Evolutionary conservation across 1,140 invertebrate genomes (phyloP).

Genomic region (Cydia strobilella): DNA sequence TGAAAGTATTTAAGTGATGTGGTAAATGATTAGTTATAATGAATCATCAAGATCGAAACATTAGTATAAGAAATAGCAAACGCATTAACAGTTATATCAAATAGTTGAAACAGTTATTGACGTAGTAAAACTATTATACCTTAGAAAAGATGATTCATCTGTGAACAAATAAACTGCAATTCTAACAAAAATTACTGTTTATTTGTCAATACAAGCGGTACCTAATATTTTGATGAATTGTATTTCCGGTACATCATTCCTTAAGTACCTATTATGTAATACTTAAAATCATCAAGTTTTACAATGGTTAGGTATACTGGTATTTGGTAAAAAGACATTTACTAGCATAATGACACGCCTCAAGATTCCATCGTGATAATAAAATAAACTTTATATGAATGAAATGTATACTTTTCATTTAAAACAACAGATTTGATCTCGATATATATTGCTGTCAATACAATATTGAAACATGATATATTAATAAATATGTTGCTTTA

Average conservation of each 20-base stretch:
- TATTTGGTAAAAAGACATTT: not conserved
- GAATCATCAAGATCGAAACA: not conserved
- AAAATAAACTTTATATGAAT: not conserved
- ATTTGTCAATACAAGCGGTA: not conserved
- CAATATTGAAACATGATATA: not conserved
- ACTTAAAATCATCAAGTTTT: not conserved
- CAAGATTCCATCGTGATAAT: not conserved
- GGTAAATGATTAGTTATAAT: not conserved
- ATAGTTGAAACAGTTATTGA: not conserved
- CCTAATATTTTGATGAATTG: not conserved
- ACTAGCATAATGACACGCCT: slow-evolving; percentile 4
- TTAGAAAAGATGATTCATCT: not conserved
- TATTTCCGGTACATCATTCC: not conserved
- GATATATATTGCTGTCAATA: not conserved
- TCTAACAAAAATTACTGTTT: slow-evolving; percentile 20
- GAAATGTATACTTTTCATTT: slow-evolving; percentile 10
- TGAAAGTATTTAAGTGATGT: not conserved
- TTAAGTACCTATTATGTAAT: not conserved
- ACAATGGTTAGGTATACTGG: not conserved
- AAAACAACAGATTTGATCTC: slow-evolving; percentile 14
- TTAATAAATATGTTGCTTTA: not conserved
- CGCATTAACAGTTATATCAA: not conserved
- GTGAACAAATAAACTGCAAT: slow-evolving; percentile 16
- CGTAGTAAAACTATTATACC: not conserved
- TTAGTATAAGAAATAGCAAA: not conserved